Conservation (phyloP, 1,140 invertebrate genomes). For the Penaeus japonicus region DNA sequence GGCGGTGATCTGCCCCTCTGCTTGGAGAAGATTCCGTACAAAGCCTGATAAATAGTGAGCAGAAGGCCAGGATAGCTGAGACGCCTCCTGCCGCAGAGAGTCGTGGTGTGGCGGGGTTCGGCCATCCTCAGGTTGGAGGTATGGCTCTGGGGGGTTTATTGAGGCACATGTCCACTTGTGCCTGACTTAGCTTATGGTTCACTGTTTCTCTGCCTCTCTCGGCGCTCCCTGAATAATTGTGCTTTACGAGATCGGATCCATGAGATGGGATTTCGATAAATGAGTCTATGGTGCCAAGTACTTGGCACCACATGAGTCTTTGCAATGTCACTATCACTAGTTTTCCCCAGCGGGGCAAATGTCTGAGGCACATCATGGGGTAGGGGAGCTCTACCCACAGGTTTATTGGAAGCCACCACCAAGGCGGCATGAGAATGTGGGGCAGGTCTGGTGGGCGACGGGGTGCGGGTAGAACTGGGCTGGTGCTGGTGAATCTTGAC, state of each 20-base stretch:
- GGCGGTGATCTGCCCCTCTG: slow-evolving; percentile 20
- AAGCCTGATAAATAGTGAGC: slow-evolving; percentile 21
- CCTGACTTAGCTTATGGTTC: slow-evolving; percentile 36
- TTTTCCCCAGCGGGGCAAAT: slow-evolving; percentile 49
- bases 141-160: slow-evolving; percentile 15
- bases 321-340: slow-evolving; percentile 55
- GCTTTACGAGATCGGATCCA: slow-evolving; percentile 55
- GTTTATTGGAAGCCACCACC: slow-evolving; percentile 33
- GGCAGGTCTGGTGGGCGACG: slow-evolving; percentile 52
- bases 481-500: slow-evolving; percentile 25
- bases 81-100: slow-evolving; percentile 24
- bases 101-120: slow-evolving; percentile 51
- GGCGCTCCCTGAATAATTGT: slow-evolving; percentile 55
- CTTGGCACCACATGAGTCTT: slow-evolving; percentile 39
- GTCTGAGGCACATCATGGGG: slow-evolving; percentile 52
- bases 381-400: slow-evolving; percentile 35
- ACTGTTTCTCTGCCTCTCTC: slow-evolving; percentile 48
- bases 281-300: slow-evolving; percentile 23
- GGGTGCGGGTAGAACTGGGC: slow-evolving; percentile 28
- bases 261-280: slow-evolving; percentile 44
- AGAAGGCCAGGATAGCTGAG: slow-evolving; percentile 9
- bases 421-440: slow-evolving; percentile 40
- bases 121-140: slow-evolving; percentile 45
- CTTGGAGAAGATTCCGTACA: background rate
- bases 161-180: slow-evolving; percentile 20